Evolutionary conservation across 2,797 vertebrate genomes (phyloP).

Genomic region (Graptemys geographica): DNA sequence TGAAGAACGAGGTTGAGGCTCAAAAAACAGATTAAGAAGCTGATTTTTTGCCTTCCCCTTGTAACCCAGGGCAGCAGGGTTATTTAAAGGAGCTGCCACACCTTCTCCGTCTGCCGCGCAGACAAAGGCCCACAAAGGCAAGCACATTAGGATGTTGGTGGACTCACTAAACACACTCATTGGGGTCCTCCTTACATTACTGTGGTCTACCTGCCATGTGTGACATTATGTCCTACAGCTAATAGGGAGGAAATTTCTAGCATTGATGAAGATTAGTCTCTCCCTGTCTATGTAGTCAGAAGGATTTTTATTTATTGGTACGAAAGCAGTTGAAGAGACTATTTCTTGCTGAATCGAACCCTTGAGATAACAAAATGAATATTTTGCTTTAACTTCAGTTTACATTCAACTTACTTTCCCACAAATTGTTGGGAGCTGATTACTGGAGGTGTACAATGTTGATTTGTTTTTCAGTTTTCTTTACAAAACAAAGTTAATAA

Average conservation of each 20-base stretch:
- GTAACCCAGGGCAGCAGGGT: no score
- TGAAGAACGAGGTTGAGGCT: background rate
- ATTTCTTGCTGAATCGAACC: background rate
- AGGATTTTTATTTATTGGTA: background rate
- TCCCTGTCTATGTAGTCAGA: background rate
- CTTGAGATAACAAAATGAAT: background rate
- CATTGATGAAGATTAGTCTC: background rate
- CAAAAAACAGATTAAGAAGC: background rate
- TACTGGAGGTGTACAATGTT: background rate
- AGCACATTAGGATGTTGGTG: background rate
- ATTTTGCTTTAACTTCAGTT: background rate
- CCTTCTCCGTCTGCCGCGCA: no score
- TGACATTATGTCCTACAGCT: background rate
- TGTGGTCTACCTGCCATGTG: background rate
- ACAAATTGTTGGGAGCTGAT: background rate
- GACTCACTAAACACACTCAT: background rate
- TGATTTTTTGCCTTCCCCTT: background rate
- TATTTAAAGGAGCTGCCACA: no score
- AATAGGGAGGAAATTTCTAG: background rate
- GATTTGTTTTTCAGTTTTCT: slow-evolving; percentile 45
- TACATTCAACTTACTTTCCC: background rate
- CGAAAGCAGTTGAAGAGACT: background rate
- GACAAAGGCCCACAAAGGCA: no score
- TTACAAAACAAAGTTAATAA: slow-evolving; percentile 71
- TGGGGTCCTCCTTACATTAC: background rate